These are phyloP conservation scores for Neogale vison DNA, from an alignment of 2,113 vertebrate species.

Conservation along the genomic window DNA sequence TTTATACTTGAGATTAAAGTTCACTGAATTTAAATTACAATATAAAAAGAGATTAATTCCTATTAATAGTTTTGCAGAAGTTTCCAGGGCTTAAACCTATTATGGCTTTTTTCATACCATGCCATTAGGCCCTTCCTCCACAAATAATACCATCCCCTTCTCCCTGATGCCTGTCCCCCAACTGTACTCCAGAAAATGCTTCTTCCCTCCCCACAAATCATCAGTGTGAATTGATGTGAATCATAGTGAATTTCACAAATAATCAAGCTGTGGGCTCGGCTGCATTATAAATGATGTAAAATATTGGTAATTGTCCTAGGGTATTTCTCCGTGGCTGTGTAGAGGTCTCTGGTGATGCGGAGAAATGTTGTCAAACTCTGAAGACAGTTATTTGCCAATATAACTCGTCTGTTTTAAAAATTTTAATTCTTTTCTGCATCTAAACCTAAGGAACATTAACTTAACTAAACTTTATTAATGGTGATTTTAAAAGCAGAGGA, in stretches of 20 bases:
- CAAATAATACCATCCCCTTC: no score
- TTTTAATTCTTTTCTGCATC: background rate
- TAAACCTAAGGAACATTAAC: background rate
- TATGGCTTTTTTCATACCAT: background rate
- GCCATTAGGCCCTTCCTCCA: background rate
- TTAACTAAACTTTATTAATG: background rate
- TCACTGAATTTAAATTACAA: slow-evolving; percentile 26
- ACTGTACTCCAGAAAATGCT: background rate
- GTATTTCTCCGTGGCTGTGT: background rate
- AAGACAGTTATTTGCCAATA: background rate
- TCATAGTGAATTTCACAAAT: slow-evolving; percentile 24
- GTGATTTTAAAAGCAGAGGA: background rate
- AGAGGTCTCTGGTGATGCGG: background rate
- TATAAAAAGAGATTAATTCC: slow-evolving; percentile 3
- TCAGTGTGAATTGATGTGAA: background rate
- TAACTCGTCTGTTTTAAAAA: background rate
- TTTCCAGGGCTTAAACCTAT: background rate
- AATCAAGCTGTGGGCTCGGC: background rate
- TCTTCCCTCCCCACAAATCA: background rate
- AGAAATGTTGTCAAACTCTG: background rate
- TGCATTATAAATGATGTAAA: background rate
- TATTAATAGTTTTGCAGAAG: background rate
- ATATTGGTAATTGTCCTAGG: background rate
- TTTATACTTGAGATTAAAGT: slow-evolving; percentile 25
- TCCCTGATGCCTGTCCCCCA: no score